phyloP scores from a whole-genome alignment of 2,797 vertebrate genomes.

The Cichlasoma orientale region DNA sequence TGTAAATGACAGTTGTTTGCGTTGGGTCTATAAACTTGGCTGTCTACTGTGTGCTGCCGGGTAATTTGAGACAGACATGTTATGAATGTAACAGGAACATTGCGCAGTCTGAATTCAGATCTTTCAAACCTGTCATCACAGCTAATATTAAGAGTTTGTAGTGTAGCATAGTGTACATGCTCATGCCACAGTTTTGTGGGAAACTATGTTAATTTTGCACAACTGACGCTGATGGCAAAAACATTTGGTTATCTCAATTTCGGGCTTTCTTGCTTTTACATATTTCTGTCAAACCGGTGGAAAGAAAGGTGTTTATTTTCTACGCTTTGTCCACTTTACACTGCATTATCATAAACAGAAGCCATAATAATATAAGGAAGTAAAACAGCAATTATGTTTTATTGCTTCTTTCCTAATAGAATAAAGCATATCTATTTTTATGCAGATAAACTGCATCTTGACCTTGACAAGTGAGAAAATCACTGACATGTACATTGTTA shows the following conservation, averaged over 20 bases:
- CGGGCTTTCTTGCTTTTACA: neutral
- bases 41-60: neutral
- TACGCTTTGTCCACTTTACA: neutral
- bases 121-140: slow-evolving; percentile 4
- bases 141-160: neutral
- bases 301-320: neutral
- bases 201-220: neutral
- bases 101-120: neutral
- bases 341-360: neutral
- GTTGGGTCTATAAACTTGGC: neutral
- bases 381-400: neutral
- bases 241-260: neutral
- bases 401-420: neutral
- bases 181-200: neutral
- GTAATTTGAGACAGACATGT: neutral
- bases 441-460: slow-evolving; percentile 3
- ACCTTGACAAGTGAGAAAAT: neutral
- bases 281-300: neutral
- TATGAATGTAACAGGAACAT: neutral
- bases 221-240: neutral
- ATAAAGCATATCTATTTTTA: neutral
- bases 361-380: neutral
- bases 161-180: neutral
- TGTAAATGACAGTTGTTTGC: slow-evolving; percentile 3
- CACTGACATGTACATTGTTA: neutral